Evolutionary conservation across 2,888 invertebrate species (phyloP).

Genomic region (Nudaria mundana): DNA sequence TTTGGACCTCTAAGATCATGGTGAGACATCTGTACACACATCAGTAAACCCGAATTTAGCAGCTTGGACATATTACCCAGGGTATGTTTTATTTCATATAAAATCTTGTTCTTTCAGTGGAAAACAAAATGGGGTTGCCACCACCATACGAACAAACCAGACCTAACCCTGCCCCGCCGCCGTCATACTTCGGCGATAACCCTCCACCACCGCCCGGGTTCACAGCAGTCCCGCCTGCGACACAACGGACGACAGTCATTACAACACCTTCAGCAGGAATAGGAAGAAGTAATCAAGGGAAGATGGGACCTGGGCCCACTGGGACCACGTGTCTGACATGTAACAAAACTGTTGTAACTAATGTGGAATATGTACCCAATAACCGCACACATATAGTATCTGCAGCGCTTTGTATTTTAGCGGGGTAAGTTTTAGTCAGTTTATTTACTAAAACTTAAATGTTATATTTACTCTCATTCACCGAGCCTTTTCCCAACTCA

Average conservation of each 20-base stretch:
- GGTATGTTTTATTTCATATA: neutral
- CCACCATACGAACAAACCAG: constrained; percentile 67
- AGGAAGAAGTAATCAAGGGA: constrained; percentile 28
- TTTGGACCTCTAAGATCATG: no score
- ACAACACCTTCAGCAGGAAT: constrained; percentile 38
- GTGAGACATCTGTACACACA: no score
- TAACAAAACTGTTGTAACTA: constrained; percentile 64
- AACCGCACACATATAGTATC: constrained; percentile 71
- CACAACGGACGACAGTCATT: constrained; percentile 63
- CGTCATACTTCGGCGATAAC: constrained; percentile 67
- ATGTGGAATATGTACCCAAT: constrained; percentile 68
- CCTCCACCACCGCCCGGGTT: constrained; percentile 62
- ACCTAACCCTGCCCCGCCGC: constrained; percentile 65
- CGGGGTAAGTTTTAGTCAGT: no score
- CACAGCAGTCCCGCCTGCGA: constrained; percentile 40
- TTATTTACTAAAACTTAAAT: no score
- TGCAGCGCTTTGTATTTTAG: constrained; percentile 67
- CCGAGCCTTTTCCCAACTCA: no score
- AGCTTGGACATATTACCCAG: no score
- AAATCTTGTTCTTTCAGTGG: constrained; percentile 57
- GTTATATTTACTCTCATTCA: no score
- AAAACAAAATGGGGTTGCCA: constrained; percentile 74
- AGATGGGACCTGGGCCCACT: constrained; percentile 68
- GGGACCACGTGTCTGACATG: constrained; percentile 65
- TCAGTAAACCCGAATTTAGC: no score